Conservation (phyloP, 2,888 invertebrate genomes). For the Pseudococcus viburni region DNA sequence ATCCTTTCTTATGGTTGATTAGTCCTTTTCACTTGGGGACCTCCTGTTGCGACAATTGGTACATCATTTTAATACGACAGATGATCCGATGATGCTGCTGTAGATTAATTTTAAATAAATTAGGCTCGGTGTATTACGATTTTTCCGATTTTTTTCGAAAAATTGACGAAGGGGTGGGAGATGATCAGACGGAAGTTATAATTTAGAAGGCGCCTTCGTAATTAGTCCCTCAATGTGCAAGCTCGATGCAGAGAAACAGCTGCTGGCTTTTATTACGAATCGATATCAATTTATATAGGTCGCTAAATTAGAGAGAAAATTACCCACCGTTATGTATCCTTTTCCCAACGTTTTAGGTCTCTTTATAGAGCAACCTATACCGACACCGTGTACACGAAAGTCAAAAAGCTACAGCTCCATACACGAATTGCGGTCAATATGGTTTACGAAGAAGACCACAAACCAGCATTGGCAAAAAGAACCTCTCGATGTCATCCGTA, state of each 20-base stretch:
- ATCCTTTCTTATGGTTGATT: constrained; percentile 32
- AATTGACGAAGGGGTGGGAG: neutral
- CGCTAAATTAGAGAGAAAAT: constrained; percentile 21
- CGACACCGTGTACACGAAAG: neutral
- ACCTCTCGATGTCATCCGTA: neutral
- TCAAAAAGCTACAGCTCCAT: neutral
- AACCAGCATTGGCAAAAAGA: neutral
- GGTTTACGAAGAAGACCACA: neutral
- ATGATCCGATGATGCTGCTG: neutral
- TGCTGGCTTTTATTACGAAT: constrained; percentile 23
- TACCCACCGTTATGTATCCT: neutral
- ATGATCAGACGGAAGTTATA: neutral
- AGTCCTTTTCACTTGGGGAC: neutral
- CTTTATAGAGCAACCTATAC: neutral
- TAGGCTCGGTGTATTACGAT: neutral
- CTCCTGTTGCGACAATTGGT: constrained; percentile 37
- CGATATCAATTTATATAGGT: constrained; percentile 33
- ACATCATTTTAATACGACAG: constrained; percentile 34
- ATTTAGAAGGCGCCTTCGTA: constrained; percentile 28
- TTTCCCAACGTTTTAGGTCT: neutral
- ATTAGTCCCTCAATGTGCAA: neutral
- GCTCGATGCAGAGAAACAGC: neutral
- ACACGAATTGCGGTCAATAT: neutral
- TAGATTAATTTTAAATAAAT: constrained; percentile 29
- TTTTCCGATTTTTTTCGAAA: neutral